These are phyloP conservation scores for Neomonachus schauinslandi DNA, from an alignment of 2,113 vertebrate genomes.

Conservation along the genomic window DNA sequence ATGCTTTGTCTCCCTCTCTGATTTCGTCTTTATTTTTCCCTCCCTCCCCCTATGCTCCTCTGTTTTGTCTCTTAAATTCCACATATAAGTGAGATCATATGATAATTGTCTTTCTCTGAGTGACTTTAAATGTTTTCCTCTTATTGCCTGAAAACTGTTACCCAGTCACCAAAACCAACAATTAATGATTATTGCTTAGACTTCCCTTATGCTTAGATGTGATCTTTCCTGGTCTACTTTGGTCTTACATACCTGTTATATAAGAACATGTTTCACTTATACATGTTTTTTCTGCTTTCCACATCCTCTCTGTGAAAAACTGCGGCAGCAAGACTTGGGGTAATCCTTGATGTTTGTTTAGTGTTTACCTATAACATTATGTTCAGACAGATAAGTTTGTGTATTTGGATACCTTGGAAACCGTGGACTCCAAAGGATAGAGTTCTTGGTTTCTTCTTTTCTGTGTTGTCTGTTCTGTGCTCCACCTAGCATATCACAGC, in stretches of 20 bases:
- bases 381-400: constrained; percentile 42
- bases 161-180: not conserved
- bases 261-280: not conserved
- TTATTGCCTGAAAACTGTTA: not conserved
- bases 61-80: not conserved
- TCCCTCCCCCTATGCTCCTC: not conserved
- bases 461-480: constrained; percentile 45
- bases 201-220: not conserved
- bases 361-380: constrained; percentile 6
- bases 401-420: constrained; percentile 37
- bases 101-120: not conserved
- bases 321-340: not conserved
- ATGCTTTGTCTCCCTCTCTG: not conserved
- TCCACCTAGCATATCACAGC: constrained; percentile 52
- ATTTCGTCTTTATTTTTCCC: not conserved
- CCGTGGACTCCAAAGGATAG: not conserved
- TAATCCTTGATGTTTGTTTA: not conserved
- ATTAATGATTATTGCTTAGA: not conserved
- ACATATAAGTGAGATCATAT: not conserved
- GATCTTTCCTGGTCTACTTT: not conserved
- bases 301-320: not conserved
- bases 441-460: constrained; percentile 7
- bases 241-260: not conserved
- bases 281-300: not conserved
- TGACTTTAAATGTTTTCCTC: not conserved